Conservation (phyloP, 1,140 invertebrate species). For the Zaprionus taronus region DNA sequence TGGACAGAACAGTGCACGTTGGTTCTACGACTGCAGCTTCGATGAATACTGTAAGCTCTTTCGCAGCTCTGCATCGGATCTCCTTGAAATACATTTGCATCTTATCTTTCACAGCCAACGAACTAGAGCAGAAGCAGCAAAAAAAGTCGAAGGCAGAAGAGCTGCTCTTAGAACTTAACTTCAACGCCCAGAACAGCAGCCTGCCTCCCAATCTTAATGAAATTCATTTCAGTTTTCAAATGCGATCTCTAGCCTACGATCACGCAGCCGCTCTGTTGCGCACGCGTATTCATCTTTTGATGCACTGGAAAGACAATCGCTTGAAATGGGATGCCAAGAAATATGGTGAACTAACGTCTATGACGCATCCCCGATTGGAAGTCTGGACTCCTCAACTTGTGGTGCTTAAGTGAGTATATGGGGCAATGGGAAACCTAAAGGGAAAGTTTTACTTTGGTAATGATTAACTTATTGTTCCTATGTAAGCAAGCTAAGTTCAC, state of each 20-base stretch:
- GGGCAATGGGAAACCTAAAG: too few species aligned
- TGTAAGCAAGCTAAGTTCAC: not conserved
- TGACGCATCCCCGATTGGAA: slow-evolving; percentile 48
- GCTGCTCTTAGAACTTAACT: slow-evolving; percentile 47
- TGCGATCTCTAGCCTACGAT: slow-evolving; percentile 65
- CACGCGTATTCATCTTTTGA: slow-evolving; percentile 57
- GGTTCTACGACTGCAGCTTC: slow-evolving; percentile 79
- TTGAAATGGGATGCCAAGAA: slow-evolving; percentile 59
- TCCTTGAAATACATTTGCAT: not conserved
- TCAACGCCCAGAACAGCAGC: slow-evolving; percentile 56
- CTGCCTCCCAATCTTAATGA: slow-evolving; percentile 58
- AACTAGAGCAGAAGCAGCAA: slow-evolving; percentile 39
- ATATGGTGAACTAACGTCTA: slow-evolving; percentile 26
- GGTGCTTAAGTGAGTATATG: slow-evolving; percentile 60
- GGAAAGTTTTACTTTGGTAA: too few species aligned
- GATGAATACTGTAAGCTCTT: slow-evolving; percentile 66
- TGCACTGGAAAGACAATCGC: slow-evolving; percentile 69
- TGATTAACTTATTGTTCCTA: not conserved
- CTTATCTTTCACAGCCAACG: slow-evolving; percentile 18
- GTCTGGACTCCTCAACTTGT: slow-evolving; percentile 68
- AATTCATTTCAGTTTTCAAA: slow-evolving; percentile 69
- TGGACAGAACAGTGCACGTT: slow-evolving; percentile 65
- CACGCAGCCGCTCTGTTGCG: slow-evolving; percentile 51
- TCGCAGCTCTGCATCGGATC: too few species aligned
- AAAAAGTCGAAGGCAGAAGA: slow-evolving; percentile 22